Evolutionary conservation across 1,140 invertebrate species (phyloP).

Genomic region (Phortica variegata): DNA sequence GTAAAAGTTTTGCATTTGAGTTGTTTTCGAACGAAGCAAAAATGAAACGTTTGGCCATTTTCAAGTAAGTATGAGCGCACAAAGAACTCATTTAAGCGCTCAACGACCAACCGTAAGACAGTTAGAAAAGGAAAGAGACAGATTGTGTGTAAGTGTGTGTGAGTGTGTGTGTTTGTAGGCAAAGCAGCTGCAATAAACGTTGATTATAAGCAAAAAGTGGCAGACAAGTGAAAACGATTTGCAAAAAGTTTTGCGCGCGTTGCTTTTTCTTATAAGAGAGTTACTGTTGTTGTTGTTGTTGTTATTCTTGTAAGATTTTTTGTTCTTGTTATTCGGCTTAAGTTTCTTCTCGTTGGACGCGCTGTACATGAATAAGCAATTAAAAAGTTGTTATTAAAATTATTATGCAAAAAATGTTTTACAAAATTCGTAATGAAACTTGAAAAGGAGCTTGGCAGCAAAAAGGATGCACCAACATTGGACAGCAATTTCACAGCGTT

Average conservation of each 20-base stretch:
- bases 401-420: constrained; percentile 41
- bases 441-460: constrained; percentile 17
- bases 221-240: too few species aligned
- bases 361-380: constrained; percentile 51
- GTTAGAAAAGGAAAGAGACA: neutral
- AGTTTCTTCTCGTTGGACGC: neutral
- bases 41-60: constrained; percentile 3
- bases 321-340: neutral
- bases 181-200: too few species aligned
- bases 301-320: neutral
- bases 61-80: neutral
- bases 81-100: constrained; percentile 6
- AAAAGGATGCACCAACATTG: too few species aligned
- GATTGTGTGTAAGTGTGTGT: neutral
- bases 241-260: too few species aligned
- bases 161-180: too few species aligned
- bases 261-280: too few species aligned
- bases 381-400: constrained; percentile 55
- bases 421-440: constrained; percentile 31
- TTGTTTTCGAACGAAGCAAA: constrained; percentile 1
- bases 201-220: too few species aligned
- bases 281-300: neutral
- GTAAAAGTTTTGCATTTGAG: constrained; percentile 41
- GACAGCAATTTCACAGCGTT: too few species aligned
- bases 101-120: neutral